These are phyloP conservation scores for Caenorhabditis wallacei DNA, from an alignment of 2,888 invertebrate genomes.

Conservation along the genomic window DNA sequence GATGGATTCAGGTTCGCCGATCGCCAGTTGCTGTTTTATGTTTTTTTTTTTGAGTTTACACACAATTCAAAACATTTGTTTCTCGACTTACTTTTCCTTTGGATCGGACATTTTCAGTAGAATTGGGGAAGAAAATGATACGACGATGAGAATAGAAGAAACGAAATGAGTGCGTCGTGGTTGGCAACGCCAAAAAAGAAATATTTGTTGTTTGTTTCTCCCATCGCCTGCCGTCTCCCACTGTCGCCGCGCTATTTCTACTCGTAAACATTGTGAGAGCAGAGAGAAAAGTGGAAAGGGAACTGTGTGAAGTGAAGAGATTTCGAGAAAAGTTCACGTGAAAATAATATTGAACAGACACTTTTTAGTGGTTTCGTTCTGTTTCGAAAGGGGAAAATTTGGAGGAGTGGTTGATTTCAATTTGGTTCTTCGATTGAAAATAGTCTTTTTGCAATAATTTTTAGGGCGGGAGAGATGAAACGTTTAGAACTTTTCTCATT, in stretches of 20 bases:
- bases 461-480: too few relatives aligned
- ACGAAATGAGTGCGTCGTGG: conserved; percentile 3
- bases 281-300: conserved; percentile 11
- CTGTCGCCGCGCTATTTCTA: neutral
- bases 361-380: conserved; percentile 25
- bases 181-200: conserved; percentile 28
- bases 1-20: neutral
- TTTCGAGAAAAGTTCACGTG: neutral
- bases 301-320: conserved; percentile 15
- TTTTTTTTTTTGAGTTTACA: conserved; percentile 19
- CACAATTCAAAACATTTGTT: neutral
- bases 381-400: conserved; percentile 15
- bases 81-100: conserved; percentile 40
- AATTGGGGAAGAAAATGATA: neutral
- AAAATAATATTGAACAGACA: conserved; percentile 16
- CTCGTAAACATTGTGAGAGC: conserved; percentile 16
- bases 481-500: too few relatives aligned
- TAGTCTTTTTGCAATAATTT: too few relatives aligned
- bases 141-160: neutral
- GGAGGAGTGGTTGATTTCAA: neutral
- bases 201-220: conserved; percentile 43
- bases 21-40: conserved; percentile 9
- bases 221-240: conserved; percentile 28
- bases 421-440: neutral
- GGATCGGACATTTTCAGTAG: conserved; percentile 30